These are phyloP conservation scores for Eupristina koningsbergeri DNA, from an alignment of 1,140 invertebrate species.

Conservation along the genomic window DNA sequence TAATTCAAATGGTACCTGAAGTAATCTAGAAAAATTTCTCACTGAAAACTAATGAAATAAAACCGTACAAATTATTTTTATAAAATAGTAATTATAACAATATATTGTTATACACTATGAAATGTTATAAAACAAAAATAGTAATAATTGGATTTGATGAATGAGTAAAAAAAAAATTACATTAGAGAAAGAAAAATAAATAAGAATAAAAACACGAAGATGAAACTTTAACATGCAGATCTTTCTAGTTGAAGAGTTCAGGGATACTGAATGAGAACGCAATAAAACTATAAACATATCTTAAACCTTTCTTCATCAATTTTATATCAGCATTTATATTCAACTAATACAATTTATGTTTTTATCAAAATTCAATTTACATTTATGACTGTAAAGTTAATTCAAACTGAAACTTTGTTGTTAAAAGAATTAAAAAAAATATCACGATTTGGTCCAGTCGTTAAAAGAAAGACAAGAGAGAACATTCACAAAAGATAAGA, in stretches of 20 bases:
- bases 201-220: not conserved
- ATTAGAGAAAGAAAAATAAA: not conserved
- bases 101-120: too few species aligned
- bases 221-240: not conserved
- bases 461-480: not conserved
- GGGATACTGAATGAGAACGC: conserved; percentile 1
- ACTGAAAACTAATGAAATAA: too few species aligned
- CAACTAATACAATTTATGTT: not conserved
- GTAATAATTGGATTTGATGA: too few species aligned
- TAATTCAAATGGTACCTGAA: too few species aligned
- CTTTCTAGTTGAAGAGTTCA: conserved; percentile 33
- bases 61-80: too few species aligned
- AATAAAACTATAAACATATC: not conserved
- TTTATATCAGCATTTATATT: not conserved
- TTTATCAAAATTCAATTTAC: not conserved
- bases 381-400: not conserved
- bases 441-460: not conserved
- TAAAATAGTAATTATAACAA: too few species aligned
- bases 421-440: too few species aligned
- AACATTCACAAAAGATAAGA: not conserved
- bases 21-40: too few species aligned
- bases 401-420: not conserved
- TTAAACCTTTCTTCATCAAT: conserved; percentile 2
- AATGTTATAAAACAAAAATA: too few species aligned
- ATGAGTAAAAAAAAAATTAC: not conserved